Percentiles rank a stretch among this genome's conserved stretches.
phyloP scores from a whole-genome alignment of 1,140 invertebrate species.

The Dysdera silvatica region DNA sequence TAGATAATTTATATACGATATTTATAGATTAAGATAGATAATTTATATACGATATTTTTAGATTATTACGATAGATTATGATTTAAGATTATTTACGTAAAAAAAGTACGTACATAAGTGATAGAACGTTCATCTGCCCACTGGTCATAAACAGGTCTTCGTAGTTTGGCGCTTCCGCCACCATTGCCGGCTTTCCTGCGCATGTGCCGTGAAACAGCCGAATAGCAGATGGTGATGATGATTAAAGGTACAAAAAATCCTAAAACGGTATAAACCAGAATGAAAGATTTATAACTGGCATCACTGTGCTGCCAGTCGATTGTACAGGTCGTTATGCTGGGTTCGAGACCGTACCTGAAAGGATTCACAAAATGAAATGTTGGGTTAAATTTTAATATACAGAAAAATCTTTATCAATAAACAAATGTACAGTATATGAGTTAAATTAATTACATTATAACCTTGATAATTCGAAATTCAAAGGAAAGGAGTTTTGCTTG shows the following conservation, averaged over 20 bases:
- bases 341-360: constrained; percentile 27
- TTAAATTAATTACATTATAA: no score
- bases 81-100: neutral
- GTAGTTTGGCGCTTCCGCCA: neutral
- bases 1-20: no score
- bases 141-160: constrained; percentile 11
- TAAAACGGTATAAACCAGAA: constrained; percentile 29
- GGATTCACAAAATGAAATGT: neutral
- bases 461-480: no score
- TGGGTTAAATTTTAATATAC: neutral
- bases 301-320: constrained; percentile 34
- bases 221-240: constrained; percentile 22
- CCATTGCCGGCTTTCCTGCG: neutral
- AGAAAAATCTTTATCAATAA: no score
- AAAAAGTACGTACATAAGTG: constrained; percentile 20
- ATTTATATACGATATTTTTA: no score
- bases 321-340: constrained; percentile 31
- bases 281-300: constrained; percentile 31
- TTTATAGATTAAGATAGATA: no score
- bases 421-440: no score
- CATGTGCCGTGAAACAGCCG: neutral
- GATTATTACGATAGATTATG: neutral
- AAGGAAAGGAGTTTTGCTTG: neutral
- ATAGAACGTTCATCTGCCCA: constrained; percentile 27
- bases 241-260: constrained; percentile 27